These are phyloP conservation scores for Isichthys henryi DNA, from an alignment of 2,113 vertebrate genomes.

Conservation along the genomic window DNA sequence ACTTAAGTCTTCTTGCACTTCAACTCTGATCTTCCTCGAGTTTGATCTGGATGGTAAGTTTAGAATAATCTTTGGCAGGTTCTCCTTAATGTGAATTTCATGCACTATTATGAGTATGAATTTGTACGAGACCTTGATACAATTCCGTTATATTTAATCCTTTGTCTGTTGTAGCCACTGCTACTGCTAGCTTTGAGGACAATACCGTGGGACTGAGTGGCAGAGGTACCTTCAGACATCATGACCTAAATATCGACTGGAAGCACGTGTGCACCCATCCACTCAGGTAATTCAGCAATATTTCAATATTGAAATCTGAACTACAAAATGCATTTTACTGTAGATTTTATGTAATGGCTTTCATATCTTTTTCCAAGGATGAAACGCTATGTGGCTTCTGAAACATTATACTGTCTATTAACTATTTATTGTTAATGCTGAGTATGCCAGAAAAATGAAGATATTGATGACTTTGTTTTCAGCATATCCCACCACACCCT, in stretches of 20 bases:
- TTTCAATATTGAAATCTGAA: neutral
- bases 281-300: conserved; percentile 56
- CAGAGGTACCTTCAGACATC: conserved; percentile 60
- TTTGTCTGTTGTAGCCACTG: conserved; percentile 55
- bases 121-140: neutral
- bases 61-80: neutral
- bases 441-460: neutral
- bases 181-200: conserved; percentile 51
- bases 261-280: conserved; percentile 45
- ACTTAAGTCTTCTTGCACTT: conserved; percentile 71
- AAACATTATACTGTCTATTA: neutral
- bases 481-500: conserved; percentile 51
- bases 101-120: neutral
- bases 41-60: conserved; percentile 79
- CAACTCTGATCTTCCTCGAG: conserved; percentile 67
- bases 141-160: neutral
- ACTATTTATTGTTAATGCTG: neutral
- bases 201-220: conserved; percentile 39
- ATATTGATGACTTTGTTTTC: conserved; percentile 26
- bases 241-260: conserved; percentile 65
- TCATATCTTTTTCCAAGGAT: conserved; percentile 33
- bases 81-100: neutral
- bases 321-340: too few species aligned
- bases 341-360: neutral
- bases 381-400: conserved; percentile 25